phyloP scores from a whole-genome alignment of 2,888 invertebrate species.

The Tipula confusa region DNA sequence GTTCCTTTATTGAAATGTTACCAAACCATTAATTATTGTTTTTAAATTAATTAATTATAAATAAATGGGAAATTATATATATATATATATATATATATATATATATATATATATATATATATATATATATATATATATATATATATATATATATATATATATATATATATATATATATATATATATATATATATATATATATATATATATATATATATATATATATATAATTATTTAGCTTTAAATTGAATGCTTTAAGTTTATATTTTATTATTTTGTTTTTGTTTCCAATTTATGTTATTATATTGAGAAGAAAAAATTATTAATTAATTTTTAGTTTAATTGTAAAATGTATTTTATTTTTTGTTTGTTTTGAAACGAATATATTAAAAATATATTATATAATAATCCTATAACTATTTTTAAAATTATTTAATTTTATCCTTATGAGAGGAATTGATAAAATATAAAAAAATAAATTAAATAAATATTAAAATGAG shows the following conservation, averaged over 20 bases:
- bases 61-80: background rate
- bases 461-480: background rate
- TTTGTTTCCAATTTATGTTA: background rate
- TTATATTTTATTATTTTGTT: conserved; percentile 26
- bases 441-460: background rate
- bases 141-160: background rate
- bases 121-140: background rate
- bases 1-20: conserved; percentile 25
- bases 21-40: background rate
- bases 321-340: conserved; percentile 5
- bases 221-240: conserved; percentile 26
- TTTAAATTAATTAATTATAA: conserved; percentile 13
- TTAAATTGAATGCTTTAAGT: conserved; percentile 31
- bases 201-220: background rate
- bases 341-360: background rate
- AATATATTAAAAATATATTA: too few relatives aligned
- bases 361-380: conserved; percentile 21
- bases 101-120: background rate
- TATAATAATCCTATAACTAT: background rate
- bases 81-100: background rate
- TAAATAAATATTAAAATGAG: conserved; percentile 7
- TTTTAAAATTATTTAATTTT: background rate
- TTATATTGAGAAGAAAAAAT: background rate
- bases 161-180: background rate
- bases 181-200: background rate